phyloP scores from a whole-genome alignment of 1,140 invertebrate species.

The Neotoxoptera formosana region DNA sequence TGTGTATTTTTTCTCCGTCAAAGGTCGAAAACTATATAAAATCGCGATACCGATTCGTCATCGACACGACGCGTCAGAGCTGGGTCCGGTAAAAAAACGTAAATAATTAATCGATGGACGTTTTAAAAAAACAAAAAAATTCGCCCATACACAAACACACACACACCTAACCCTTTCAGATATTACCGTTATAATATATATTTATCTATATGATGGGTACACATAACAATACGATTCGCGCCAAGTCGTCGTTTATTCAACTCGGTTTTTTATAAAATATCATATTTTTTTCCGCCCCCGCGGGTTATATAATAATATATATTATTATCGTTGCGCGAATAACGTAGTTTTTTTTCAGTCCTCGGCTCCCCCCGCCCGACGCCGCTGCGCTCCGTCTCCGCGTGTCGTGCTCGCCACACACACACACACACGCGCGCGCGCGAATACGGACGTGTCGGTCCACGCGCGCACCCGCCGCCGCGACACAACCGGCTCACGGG shows the following conservation, averaged over 20 bases:
- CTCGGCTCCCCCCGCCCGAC: not conserved
- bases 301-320: not conserved
- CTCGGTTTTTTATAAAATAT: not conserved
- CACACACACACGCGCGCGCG: not conserved
- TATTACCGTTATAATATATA: not conserved
- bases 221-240: not conserved
- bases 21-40: not conserved
- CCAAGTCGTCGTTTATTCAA: not conserved
- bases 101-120: slow-evolving; percentile 47
- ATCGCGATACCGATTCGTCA: slow-evolving; percentile 9
- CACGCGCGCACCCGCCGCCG: not conserved
- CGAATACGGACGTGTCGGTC: slow-evolving; percentile 22
- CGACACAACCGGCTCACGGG: not conserved
- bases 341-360: not conserved
- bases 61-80: not conserved
- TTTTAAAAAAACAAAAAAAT: not conserved
- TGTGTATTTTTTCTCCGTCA: not conserved
- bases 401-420: not conserved
- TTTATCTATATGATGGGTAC: too few relatives aligned
- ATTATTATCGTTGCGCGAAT: not conserved
- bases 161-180: not conserved
- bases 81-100: not conserved
- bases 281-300: not conserved
- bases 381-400: not conserved
- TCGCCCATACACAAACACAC: not conserved